Evolutionary conservation across 2,113 vertebrate genomes (phyloP), one percentile per base, ranked within the genome.

Genomic region (Hirundichthys speculiger): DNA sequence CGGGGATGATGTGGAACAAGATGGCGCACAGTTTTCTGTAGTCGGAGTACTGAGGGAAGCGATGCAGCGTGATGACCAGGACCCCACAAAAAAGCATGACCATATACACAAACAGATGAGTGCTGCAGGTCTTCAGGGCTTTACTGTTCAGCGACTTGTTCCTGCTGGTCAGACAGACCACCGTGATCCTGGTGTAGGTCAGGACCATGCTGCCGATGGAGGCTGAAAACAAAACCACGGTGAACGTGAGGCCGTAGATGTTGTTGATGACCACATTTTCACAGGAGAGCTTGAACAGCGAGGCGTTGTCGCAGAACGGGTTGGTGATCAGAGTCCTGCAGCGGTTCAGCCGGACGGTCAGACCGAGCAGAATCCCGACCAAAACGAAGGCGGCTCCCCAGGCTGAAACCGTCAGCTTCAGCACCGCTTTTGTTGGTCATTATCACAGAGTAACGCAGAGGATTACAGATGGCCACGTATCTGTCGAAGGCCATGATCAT

Each of bases 111-210:
- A 62, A 2, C 24, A 89, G 66, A 7, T 89, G 86, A 19, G 82
- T 86, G 77, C 67, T 69, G 50, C 88, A 90, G 14, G 88, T 89
- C 42, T 78, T 78, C 3, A 90, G 10, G 5, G 87, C 87, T 38
- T 88, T 90, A 12, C 58, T 86, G 73, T 89, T 90, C 15, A 84
- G 2, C 10, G 83, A 27, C 45, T 84, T 74, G 64, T 48, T 86
- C 30, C 74, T 88, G 20, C 25, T 79, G 15, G 27, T 84, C 25
- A 88, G 16, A 39, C 89, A 90, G 3, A 84, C 69, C 1, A 56
- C 25, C 2, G 76, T 56, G 16, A 90, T 90, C 20, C 58, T 77
- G 2, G 59, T 15, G 25, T 88, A 90, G 11, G 85, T 86, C 12
- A 86, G 4, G 4, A 75, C 41, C 2, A 87, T 74, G 24, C 62